Conservation (phyloP, 2,113 vertebrate genomes). For the Gasterosteus aculeatus region DNA sequence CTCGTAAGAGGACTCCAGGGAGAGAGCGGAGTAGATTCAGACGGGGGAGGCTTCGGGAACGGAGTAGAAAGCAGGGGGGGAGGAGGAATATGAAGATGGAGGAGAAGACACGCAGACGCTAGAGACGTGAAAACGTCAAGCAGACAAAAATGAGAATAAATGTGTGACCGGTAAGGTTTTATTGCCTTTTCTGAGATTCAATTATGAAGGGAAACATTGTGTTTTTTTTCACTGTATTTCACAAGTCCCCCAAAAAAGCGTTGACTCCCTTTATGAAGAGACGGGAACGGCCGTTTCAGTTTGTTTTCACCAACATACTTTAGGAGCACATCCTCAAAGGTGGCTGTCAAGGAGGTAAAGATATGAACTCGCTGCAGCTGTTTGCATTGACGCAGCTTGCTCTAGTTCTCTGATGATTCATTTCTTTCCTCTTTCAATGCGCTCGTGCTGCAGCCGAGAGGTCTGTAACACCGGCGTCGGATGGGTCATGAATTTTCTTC, state of each 20-base stretch:
- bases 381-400: slow-evolving; percentile 59
- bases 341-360: slow-evolving; percentile 22
- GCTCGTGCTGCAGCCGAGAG: slow-evolving; percentile 58
- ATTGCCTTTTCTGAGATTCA: slow-evolving; percentile 54
- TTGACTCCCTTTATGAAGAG: slow-evolving; percentile 12
- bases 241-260: slow-evolving; percentile 17
- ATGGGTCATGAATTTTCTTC: slow-evolving; percentile 61
- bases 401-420: slow-evolving; percentile 62
- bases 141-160: slow-evolving; percentile 45
- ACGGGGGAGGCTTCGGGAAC: slow-evolving; percentile 43
- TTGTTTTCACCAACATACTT: slow-evolving; percentile 31
- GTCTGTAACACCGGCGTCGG: slow-evolving; percentile 72
- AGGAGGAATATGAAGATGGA: background rate
- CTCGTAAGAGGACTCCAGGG: slow-evolving; percentile 53
- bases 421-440: slow-evolving; percentile 25
- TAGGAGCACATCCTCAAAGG: background rate
- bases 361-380: slow-evolving; percentile 14
- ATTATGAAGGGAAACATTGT: slow-evolving; percentile 48
- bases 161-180: slow-evolving; percentile 52
- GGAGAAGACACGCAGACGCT: slow-evolving; percentile 5
- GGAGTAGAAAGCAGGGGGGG: slow-evolving; percentile 40
- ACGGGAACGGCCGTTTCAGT: background rate
- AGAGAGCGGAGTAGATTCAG: slow-evolving; percentile 58
- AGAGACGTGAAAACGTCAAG: slow-evolving; percentile 41
- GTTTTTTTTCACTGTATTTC: slow-evolving; percentile 34